Evolutionary conservation across 2,888 invertebrate genomes (phyloP), one percentile per base, ranked within the genome.

Genomic region (Malthinus flaveolus): DNA sequence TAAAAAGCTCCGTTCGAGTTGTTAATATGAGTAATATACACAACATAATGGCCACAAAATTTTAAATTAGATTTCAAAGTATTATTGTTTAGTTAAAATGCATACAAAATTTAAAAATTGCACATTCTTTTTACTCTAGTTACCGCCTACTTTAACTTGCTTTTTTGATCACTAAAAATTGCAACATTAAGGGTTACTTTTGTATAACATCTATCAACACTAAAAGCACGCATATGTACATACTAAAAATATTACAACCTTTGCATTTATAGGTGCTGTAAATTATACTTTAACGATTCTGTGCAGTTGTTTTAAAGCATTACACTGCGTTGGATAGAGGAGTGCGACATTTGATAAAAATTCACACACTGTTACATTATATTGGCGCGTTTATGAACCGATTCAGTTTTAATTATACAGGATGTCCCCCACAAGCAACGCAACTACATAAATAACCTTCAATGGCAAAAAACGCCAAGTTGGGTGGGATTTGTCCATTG

Each of bases 261-360:
- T 70, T 75, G 76, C 77, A 76, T 78, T 78, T 78, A 78, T 72
- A 75, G 69, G 68, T 53, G 72, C 68, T 74, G 70, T 78, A 78
- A 78, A 78, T 78, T 78, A 78, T 72, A 71, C 68, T 77, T 78
- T 78, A 78, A 78, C 77, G 78, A 77, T 77, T 76, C 71, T 74
- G 70, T 77, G 77, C 77, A 77, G 78, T 77, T 78, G 78, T 78
- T 77, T 76, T 71, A 73, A 75, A 77, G 75, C 75, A 75, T 76
- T 75, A 72, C 68, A 65, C 63, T 66, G 59, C 61, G 59, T 53
- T 62, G 64, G 64, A 59, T 67, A 69, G 23, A 23, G 67, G 67
- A 67, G 59, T 66, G 68, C 67, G 65, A 67, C 69, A 71, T 71
- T 73, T 71, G 69, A 70, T 71, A 73, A 73, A 75, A 74, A 73